Conservation (phyloP, 2,888 invertebrate genomes). For the Rapana venosa region DNA sequence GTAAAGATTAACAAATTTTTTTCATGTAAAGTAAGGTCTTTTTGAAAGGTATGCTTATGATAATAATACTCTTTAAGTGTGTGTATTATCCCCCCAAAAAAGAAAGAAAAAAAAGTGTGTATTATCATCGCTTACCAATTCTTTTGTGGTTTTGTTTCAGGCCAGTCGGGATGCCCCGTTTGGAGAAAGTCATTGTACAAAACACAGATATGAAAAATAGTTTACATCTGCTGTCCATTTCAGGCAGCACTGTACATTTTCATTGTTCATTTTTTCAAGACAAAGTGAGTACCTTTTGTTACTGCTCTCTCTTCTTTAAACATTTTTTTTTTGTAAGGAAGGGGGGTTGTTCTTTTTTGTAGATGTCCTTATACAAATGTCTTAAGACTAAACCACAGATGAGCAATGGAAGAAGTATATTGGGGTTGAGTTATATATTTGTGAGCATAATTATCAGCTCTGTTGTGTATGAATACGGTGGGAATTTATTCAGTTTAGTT, state of each 20-base stretch:
- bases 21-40: too few species aligned
- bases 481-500: too few species aligned
- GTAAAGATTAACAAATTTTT: too few species aligned
- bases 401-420: too few species aligned
- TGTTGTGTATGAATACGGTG: too few species aligned
- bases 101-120: too few species aligned
- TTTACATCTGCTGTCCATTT: conserved; percentile 94
- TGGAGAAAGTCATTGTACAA: conserved; percentile 90
- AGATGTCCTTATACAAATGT: not conserved
- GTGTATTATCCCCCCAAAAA: too few species aligned
- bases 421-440: too few species aligned
- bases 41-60: too few species aligned
- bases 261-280: conserved; percentile 98
- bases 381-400: too few species aligned
- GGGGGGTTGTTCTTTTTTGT: conserved; percentile 41
- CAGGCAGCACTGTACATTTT: conserved; percentile 95
- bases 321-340: not conserved
- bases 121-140: not conserved
- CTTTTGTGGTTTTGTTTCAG: conserved; percentile 79
- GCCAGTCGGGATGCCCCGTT: conserved; percentile 91
- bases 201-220: conserved; percentile 92
- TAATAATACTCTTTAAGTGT: too few species aligned
- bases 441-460: too few species aligned
- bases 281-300: conserved; percentile 84
- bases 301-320: not conserved